Base-by-base conservation (phyloP, 2,113 vertebrate species). In the Smithornis capensis region DNA sequence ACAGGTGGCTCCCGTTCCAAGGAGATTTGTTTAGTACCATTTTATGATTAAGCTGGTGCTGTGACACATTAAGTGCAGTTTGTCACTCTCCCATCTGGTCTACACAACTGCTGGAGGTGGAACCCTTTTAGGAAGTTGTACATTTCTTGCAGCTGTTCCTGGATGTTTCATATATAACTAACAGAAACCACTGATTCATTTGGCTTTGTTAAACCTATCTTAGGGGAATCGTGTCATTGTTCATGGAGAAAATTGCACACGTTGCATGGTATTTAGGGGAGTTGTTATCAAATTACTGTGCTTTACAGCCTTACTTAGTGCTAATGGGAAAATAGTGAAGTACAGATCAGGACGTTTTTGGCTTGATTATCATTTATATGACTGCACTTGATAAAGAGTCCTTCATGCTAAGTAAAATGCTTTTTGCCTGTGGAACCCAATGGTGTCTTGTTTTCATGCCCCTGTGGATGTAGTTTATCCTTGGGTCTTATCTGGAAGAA, bases 11-110 rank as follows among this genome's bases (percentile, higher is more conserved):
- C 49, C 88, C 87, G 86, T 92, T 97, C 89, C 85, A 77, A 83
- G 94, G 95, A 92, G 96, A 94, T 97, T 97, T 97, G 88, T 97
- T 90, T 90, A 94, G 90, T 92, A 93, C 91, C 79, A 64, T 96
- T 97, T 97, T 97, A 96, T 97, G 97, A 94, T 83, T 70, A 74
- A 62, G 68, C 85, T 83, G 97, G 97, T 96, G 87, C 97, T 94
- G 95, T 95, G 97, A 96, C 95, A 97, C 92, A 87, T 95, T 97
- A 97, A 97, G 97, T 96, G 95, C 96, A 96, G 90, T 92, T 95
- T 97, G 96, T 97, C 96, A 94, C 91, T 95, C 91, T 97, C 95
- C 97, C 97, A 97, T 97, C 97, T 97, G 97, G 96, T 97, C 83
- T 83, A 68, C 90, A 97, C 95, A 98, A 97, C 97, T 97, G 97